Evolutionary conservation across 2,797 vertebrate species (phyloP).

Genomic region (Gallirallus australis): DNA sequence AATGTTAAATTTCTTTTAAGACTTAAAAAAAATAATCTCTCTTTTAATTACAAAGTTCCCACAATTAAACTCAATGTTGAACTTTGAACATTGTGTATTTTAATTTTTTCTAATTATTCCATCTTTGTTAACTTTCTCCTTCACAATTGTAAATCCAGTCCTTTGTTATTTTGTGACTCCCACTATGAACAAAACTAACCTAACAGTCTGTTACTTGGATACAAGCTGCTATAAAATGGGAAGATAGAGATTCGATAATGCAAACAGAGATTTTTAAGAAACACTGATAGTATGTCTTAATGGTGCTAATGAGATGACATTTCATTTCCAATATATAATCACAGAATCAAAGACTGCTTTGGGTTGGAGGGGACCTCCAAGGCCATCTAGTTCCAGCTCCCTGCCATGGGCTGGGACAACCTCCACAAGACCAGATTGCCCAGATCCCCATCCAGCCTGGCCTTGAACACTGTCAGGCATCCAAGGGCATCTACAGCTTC

Average conservation of each 20-base stretch:
- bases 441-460: too few relatives aligned
- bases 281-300: neutral
- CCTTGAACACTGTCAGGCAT: too few relatives aligned
- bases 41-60: neutral
- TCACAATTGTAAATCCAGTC: neutral
- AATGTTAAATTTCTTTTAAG: neutral
- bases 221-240: neutral
- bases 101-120: neutral
- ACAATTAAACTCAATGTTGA: neutral
- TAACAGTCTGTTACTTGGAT: neutral
- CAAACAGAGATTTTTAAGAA: conserved; percentile 37
- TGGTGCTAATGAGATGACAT: neutral
- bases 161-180: neutral
- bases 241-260: neutral
- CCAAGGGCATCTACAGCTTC: too few relatives aligned
- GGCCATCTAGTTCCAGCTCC: too few relatives aligned
- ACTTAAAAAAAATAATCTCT: neutral
- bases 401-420: too few relatives aligned
- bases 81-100: neutral
- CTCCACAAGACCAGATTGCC: too few relatives aligned
- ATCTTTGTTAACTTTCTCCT: neutral
- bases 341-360: too few relatives aligned
- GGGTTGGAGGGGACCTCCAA: too few relatives aligned
- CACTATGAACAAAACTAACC: neutral
- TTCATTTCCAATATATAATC: neutral